Base-by-base conservation (phyloP, 2,797 vertebrate genomes). In the Momotus momota region DNA sequence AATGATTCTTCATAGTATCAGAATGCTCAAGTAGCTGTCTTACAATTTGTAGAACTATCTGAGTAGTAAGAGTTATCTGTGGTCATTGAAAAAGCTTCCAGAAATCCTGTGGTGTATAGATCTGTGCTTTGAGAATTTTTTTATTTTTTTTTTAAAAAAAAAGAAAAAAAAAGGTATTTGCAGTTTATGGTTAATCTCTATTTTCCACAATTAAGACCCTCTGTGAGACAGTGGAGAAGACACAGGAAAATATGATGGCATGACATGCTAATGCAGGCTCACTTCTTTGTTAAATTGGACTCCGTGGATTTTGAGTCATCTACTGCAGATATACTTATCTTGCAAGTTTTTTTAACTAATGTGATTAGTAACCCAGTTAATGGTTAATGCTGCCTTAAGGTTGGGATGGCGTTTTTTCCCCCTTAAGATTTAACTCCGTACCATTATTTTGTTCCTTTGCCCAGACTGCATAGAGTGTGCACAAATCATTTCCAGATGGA, bases 401-500 rank as follows among this genome's bases (percentile, higher is more conserved):
- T n/a, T 78, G 77, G 77, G 81, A 83, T 86, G 73, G 40, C 29
- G 35, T 90, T 81, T 13, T n/a, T 16, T 12, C 9, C 61, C 60
- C 33, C 38, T 11, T 26, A 88, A 87, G 80, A 48, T 78, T 95
- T 92, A 93, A 80, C 62, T 95, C 88, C 48, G 27, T 75, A 67
- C 69, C 77, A 46, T 81, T 85, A 81, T 90, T 92, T 89, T 91
- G 92, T 88, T 96, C 91, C 74, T 84, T 92, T 95, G 95, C 96
- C 88, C 35, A 58, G 93, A 74, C 86, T 93, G 81, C 70, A 54
- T 2, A 88, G 91, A 86, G 54, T 48, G 38, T 3, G 51, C 79
- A 82, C 78, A 96, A 86, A 97, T 95, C 49, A 65, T n/a, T 94
- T 97, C 94, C 97, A 97, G 97, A 95, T 96, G 95, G 88, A 90